A percentile compares a stretch with the other conserved stretches of the same genome.
These are phyloP conservation scores for Aurelia coerulea DNA, from an alignment of 30 jellyfish, hydroid and myxozoan genomes.

Conservation along the genomic window DNA sequence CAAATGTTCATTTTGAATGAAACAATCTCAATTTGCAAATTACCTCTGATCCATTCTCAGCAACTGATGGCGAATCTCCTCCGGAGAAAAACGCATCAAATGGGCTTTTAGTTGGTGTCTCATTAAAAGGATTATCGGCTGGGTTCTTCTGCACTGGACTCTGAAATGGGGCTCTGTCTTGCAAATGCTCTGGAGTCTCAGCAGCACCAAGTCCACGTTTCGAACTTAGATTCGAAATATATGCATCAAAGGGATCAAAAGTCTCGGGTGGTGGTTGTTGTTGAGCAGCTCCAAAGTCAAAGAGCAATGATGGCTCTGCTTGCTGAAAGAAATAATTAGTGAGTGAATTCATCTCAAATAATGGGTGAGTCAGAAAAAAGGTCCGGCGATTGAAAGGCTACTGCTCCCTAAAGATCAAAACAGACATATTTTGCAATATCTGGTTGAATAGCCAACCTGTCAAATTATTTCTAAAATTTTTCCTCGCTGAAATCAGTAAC, in stretches of 20 bases:
- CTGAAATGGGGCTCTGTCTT: slow-evolving; percentile 56
- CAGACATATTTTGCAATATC: too few relatives aligned
- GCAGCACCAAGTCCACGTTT: slow-evolving; percentile 43
- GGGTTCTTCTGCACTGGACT: slow-evolving; percentile 64
- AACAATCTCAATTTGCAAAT: background rate
- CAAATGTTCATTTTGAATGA: background rate
- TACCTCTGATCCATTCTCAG: background rate
- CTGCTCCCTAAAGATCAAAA: too few relatives aligned
- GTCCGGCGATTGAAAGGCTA: too few relatives aligned
- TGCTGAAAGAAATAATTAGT: slow-evolving; percentile 6
- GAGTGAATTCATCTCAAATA: too few relatives aligned
- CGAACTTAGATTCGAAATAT: slow-evolving; percentile 36
- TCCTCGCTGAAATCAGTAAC: too few relatives aligned
- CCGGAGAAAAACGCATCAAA: slow-evolving; percentile 34
- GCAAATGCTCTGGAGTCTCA: slow-evolving; percentile 15
- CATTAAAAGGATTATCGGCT: slow-evolving; percentile 38
- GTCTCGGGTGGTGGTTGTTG: background rate
- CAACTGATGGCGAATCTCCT: slow-evolving; percentile 6
- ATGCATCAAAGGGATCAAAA: slow-evolving; percentile 57
- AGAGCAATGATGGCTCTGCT: slow-evolving; percentile 47
- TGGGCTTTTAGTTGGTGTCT: slow-evolving; percentile 25
- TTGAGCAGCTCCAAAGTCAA: slow-evolving; percentile 30
- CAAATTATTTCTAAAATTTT: too few relatives aligned
- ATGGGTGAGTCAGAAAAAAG: too few relatives aligned
- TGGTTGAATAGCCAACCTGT: too few relatives aligned